Evolutionary conservation across 2,113 vertebrate species (phyloP), one percentile per base, ranked within the genome.

Genomic region (Morone chrysops): DNA sequence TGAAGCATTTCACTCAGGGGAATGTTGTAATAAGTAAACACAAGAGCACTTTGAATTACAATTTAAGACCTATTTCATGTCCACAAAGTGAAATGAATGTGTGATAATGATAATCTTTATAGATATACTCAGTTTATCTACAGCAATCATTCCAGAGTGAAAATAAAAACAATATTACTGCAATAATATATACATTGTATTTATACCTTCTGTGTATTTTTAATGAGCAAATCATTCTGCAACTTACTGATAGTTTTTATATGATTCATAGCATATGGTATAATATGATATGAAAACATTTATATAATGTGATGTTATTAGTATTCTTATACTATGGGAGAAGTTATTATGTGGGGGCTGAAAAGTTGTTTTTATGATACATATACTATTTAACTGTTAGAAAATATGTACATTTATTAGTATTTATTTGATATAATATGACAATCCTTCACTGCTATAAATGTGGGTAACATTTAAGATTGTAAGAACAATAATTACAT

Each of bases 401-500:
- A 0, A 0, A 66, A 77, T 47, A 43, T 4, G 0, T 10, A 31
- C 16, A 51, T 43, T 41, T 50, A 20, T 36, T 31, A 22, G 38
- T 2, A 25, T 69, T 13, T 31, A 43, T 51, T 43, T 3, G 10
- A 2, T 43, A 9, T 77, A 9, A 22, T 47, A 47, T 41, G 6
- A 41, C 6, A 54, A 12, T 36, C 17, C 18, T 40, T 38, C 36
- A 41, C 50, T 59, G 80, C 43, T 25, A 47, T 53, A n/a, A 81
- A 73, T 68, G 22, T 22, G 2, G 7, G 25, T 36, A n/a, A 65
- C 51, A 76, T 80, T 53, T 70, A 50, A 62, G n/a, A 43, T 22
- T 68, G 47, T 66, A 43, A 54, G 40, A 75, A 69, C 25, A 45
- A 75, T 68, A 67, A 62, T 17, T 16, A 63, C 18, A 63, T 80